These are phyloP conservation scores for Schizopygopsis malacanthus DNA, from an alignment of 2,797 vertebrate genomes.

Conservation along the genomic window DNA sequence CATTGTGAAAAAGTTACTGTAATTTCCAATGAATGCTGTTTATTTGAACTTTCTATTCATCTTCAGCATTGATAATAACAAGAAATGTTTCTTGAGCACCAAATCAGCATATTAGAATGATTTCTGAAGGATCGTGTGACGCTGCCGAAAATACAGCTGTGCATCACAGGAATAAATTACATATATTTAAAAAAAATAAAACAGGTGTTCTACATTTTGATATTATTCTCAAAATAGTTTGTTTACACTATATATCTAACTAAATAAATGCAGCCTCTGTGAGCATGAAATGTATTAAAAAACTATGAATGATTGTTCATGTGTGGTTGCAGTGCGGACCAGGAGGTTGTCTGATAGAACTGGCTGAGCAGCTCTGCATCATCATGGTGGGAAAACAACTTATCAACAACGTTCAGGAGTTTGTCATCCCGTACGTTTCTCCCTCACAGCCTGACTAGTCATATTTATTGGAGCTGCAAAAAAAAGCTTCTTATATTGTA, in stretches of 20 bases:
- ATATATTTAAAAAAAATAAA: neutral
- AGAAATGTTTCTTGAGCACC: neutral
- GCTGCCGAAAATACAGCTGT: neutral
- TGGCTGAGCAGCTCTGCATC: constrained; percentile 85
- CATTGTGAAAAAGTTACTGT: neutral
- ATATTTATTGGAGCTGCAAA: neutral
- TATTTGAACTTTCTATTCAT: neutral
- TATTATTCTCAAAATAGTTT: neutral
- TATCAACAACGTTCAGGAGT: constrained; percentile 83
- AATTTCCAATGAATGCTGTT: neutral
- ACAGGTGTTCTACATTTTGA: neutral
- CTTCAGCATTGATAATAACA: neutral
- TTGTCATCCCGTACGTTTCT: constrained; percentile 79
- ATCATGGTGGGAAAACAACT: constrained; percentile 87
- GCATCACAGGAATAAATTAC: neutral
- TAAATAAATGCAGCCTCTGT: neutral
- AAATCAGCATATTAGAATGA: neutral
- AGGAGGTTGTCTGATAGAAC: constrained; percentile 81
- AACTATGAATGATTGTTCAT: neutral
- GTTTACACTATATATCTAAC: neutral
- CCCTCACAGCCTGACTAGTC: neutral
- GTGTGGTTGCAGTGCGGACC: constrained; percentile 76
- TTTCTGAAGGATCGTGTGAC: neutral
- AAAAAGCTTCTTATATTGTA: neutral
- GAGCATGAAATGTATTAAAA: neutral